phyloP scores from a whole-genome alignment of 2,113 vertebrate species.

The Gorsachius goisagi region DNA sequence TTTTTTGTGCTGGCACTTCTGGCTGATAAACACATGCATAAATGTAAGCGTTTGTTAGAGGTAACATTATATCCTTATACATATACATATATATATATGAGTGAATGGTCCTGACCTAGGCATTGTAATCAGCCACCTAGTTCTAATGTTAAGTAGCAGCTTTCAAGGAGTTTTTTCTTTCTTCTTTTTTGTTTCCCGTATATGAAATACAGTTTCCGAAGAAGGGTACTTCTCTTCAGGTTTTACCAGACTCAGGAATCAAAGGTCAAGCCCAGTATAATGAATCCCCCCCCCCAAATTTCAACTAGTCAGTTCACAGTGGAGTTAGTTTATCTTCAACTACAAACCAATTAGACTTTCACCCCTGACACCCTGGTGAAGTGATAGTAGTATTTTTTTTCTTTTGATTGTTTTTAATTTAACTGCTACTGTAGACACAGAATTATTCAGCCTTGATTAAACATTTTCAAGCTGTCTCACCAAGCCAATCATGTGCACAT shows the following conservation, averaged over 20 bases:
- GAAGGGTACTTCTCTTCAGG: neutral
- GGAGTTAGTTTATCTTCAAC: neutral
- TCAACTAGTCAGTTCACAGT: neutral
- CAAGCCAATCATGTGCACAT: neutral
- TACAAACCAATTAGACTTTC: constrained; percentile 19
- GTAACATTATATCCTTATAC: rapidly evolving
- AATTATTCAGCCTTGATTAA: constrained; percentile 35
- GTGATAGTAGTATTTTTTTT: neutral
- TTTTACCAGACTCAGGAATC: neutral
- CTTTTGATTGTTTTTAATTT: neutral
- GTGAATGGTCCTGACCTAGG: neutral
- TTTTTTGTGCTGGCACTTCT: neutral
- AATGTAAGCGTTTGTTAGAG: neutral
- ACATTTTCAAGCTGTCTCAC: constrained; percentile 37
- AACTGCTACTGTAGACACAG: neutral
- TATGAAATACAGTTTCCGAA: neutral
- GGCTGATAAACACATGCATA: neutral
- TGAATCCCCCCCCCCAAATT: neutral
- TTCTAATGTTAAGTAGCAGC: neutral
- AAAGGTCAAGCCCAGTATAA: neutral
- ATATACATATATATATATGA: neutral
- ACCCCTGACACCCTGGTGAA: neutral
- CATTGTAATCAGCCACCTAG: neutral
- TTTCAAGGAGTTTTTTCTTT: neutral
- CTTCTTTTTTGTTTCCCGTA: rapidly evolving